Percentiles rank a stretch among this genome's conserved stretches.
Evolutionary conservation across 1,140 invertebrate species (phyloP).

Genomic region (Chlorops oryzae): DNA sequence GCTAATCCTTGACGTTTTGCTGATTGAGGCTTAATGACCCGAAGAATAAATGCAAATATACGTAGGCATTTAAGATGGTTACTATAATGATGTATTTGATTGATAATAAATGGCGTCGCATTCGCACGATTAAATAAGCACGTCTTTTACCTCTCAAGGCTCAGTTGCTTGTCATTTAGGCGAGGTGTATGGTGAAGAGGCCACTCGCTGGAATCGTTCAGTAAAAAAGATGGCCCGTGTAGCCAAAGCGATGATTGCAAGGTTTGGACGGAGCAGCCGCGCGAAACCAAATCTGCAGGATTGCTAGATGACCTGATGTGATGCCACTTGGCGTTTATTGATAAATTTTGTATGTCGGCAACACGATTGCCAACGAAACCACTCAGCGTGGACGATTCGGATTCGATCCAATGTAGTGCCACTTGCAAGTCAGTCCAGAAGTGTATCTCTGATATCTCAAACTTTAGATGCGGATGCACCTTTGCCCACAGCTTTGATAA

Average conservation of each 20-base stretch:
- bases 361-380: constrained; percentile 13
- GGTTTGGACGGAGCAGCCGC: neutral
- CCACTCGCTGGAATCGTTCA: neutral
- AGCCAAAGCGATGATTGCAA: neutral
- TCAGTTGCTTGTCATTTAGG: too few species aligned
- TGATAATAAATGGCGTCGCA: too few species aligned
- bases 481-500: constrained; percentile 23
- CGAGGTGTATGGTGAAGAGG: too few species aligned
- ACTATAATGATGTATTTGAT: too few species aligned
- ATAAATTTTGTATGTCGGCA: neutral
- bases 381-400: constrained; percentile 13
- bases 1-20: too few species aligned
- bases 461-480: constrained; percentile 12
- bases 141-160: too few species aligned
- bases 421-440: constrained; percentile 27
- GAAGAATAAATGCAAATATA: too few species aligned
- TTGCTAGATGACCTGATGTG: neutral
- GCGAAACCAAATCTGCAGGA: neutral
- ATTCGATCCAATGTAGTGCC: constrained; percentile 25
- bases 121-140: too few species aligned
- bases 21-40: too few species aligned
- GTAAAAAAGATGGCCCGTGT: neutral
- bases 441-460: neutral
- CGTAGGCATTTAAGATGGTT: too few species aligned
- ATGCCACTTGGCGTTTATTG: neutral